phyloP scores from a whole-genome alignment of 37 sponge, comb jelly and placozoan species.

The Cladorhizidae sp. region DNA sequence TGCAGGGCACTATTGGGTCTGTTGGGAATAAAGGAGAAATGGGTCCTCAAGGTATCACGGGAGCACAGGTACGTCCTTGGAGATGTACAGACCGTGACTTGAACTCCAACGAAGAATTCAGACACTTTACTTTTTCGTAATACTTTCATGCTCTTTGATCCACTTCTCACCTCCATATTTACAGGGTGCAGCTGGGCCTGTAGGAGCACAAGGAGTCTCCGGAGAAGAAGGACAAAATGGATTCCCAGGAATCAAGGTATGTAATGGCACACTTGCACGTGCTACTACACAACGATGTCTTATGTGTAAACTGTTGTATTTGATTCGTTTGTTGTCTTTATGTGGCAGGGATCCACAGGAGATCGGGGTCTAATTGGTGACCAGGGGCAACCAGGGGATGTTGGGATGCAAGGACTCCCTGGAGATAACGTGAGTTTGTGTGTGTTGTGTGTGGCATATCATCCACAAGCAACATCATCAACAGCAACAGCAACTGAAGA shows the following conservation, averaged over 20 bases:
- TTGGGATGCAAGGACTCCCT: not conserved
- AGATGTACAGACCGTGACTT: not conserved
- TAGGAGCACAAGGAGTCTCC: no score
- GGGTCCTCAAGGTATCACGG: not conserved
- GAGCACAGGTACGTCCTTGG: not conserved
- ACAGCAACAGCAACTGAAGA: no score
- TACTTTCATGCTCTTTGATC: not conserved
- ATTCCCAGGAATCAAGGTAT: not conserved
- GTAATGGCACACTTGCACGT: not conserved
- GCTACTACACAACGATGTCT: no score
- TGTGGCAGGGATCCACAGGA: no score
- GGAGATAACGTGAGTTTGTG: constrained; percentile 1
- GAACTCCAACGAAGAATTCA: not conserved
- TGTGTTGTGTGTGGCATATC: no score
- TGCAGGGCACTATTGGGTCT: no score
- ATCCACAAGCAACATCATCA: no score
- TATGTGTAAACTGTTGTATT: no score
- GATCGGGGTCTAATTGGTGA: no score
- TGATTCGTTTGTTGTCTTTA: no score
- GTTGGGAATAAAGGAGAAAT: no score
- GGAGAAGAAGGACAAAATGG: not conserved
- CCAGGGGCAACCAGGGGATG: not conserved
- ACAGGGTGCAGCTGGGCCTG: not conserved
- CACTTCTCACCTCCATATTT: not conserved
- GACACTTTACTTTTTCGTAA: not conserved